Conservation (phyloP, 2,797 vertebrate species). For the Oceanodroma leucorhoa region DNA sequence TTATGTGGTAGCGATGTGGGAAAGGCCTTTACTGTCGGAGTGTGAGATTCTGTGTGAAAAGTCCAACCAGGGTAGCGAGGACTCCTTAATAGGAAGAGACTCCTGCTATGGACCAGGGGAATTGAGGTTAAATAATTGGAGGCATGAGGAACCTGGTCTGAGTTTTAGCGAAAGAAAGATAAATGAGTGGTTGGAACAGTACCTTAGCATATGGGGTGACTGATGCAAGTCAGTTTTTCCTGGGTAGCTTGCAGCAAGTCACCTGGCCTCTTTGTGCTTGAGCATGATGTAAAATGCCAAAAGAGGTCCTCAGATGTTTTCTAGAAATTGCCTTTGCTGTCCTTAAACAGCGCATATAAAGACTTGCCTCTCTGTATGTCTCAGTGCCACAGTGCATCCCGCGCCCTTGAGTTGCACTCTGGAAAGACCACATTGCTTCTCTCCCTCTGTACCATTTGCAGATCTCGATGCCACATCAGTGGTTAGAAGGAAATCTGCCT, state of each 20-base stretch:
- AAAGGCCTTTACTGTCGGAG: not conserved
- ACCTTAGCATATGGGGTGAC: not conserved
- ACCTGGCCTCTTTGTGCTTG: not conserved
- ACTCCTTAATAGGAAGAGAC: not conserved
- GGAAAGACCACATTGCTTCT: not conserved
- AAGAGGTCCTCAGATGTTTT: not conserved
- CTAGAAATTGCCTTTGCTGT: not conserved
- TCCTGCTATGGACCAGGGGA: not conserved
- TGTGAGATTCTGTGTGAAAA: not conserved
- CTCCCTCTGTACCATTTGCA: constrained; percentile 45
- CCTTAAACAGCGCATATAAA: not conserved
- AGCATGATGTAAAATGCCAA: not conserved
- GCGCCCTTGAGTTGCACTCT: not conserved
- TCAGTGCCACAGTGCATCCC: not conserved
- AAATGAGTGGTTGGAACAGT: not conserved
- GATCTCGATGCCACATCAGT: constrained; percentile 98
- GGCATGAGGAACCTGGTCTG: not conserved
- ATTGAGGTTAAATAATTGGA: not conserved
- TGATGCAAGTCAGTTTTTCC: not conserved
- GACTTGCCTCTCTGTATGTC: not conserved
- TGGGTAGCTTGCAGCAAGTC: not conserved
- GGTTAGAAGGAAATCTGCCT: constrained; percentile 94
- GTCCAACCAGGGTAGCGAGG: not conserved
- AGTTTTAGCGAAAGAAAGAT: not conserved
- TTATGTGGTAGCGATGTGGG: not conserved